These are phyloP conservation scores for Rhagonycha lutea DNA, from an alignment of 2,888 invertebrate genomes.

Conservation along the genomic window DNA sequence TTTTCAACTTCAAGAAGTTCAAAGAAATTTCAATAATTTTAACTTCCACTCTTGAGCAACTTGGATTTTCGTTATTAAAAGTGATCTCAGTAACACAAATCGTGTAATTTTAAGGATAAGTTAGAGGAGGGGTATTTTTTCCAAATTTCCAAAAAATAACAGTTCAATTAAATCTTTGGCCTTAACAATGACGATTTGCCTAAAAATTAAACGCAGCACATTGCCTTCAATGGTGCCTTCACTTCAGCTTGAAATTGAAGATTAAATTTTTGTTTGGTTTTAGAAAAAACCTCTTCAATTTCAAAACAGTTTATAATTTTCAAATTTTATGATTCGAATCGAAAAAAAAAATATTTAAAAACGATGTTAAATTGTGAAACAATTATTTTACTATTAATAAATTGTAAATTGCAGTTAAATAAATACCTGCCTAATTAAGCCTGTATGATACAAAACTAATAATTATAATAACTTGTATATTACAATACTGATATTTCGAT, in stretches of 20 bases:
- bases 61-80: background rate
- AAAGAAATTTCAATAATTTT: background rate
- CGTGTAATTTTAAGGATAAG: background rate
- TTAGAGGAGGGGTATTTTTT: background rate
- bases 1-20: slow-evolving; percentile 9
- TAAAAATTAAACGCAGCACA: background rate
- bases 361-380: background rate
- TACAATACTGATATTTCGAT: background rate
- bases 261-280: background rate
- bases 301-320: background rate
- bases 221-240: background rate
- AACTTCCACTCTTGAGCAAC: background rate
- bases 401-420: slow-evolving; percentile 5
- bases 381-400: slow-evolving; percentile 10
- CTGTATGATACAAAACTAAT: slow-evolving; percentile 13
- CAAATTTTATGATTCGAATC: background rate
- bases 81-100: background rate
- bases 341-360: background rate
- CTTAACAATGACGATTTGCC: background rate
- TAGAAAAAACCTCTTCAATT: background rate
- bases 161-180: background rate
- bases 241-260: background rate
- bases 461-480: background rate
- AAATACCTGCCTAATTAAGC: background rate
- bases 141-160: background rate